Base-by-base conservation (phyloP, 2,797 vertebrate genomes). In the Cossypha polioptera region DNA sequence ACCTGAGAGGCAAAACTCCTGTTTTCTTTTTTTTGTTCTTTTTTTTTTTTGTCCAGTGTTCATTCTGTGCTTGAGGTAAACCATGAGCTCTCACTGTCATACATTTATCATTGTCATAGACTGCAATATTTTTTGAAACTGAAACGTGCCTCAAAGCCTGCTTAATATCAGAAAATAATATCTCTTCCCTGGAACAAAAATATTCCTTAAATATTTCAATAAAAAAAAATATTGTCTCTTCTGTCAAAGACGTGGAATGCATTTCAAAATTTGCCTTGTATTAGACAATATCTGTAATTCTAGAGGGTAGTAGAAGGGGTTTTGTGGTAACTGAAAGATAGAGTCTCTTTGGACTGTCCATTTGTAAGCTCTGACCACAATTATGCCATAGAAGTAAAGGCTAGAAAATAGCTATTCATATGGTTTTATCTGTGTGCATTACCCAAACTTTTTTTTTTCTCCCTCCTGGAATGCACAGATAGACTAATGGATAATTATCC, bases 401-500 rank as follows among this genome's bases (percentile, higher is more conserved):
- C 65, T 84, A 54, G 62, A 91, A 92, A 93, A 82, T 24, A 86
- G 36, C 36, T 92, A 61, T 86, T 96, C n/a, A 54, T 47, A 36
- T 76, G 14, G 73, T 94, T 95, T 86, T 42, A 79, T 77, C 73
- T 96, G 67, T 85, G 75, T 94, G 48, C 19, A 3, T 85, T 79
- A 90, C 11, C 36, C 57, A 62, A 54, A 74, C 3, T 47, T 93
- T 40, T 80, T 93, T 86, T 71, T 94, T 96, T 91, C 90, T 63
- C 92, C 88, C 63, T 68, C 35, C 71, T 65, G 36, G 19, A 86
- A 81, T 87, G 71, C 62, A 75, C 50, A 96, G 91, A 95, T 94
- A 80, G 80, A 72, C 24, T 95, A 89, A 92, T 58, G 24, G 45
- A 67, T 93, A 96, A 97, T 85, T 93, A 92, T 54, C 5, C 79